Evolutionary conservation across 2,888 invertebrate species (phyloP).

Genomic region (Zonitis immaculata): DNA sequence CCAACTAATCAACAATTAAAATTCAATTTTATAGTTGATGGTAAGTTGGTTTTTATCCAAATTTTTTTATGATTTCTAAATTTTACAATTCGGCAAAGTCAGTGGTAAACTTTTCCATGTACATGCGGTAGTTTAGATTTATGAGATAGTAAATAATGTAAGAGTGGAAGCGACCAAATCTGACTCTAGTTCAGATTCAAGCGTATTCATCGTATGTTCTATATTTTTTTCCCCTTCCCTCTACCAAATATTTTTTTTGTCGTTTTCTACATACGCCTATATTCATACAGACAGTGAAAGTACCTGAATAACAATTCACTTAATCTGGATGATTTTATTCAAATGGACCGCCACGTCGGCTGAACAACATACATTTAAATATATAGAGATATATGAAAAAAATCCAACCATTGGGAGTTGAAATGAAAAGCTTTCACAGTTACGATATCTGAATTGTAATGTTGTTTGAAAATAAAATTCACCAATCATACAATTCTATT

Average conservation of each 20-base stretch:
- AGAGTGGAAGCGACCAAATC: constrained; percentile 30
- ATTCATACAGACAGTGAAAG: constrained; percentile 6
- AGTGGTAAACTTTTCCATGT: constrained; percentile 37
- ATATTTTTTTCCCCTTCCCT: too few relatives aligned
- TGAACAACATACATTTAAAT: constrained; percentile 1
- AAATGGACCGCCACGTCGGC: constrained; percentile 10
- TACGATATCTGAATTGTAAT: constrained; percentile 18
- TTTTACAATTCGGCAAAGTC: constrained; percentile 35
- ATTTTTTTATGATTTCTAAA: constrained; percentile 40
- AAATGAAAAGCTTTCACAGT: constrained; percentile 13
- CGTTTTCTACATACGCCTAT: background rate
- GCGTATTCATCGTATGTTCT: background rate
- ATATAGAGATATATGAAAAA: too few relatives aligned
- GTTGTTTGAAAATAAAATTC: constrained; percentile 2
- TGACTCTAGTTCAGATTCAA: constrained; percentile 8
- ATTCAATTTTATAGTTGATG: constrained; percentile 7
- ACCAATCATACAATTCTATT: background rate
- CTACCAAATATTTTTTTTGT: constrained; percentile 1
- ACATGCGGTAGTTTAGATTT: constrained; percentile 39
- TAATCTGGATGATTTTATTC: constrained; percentile 21
- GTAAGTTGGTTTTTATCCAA: constrained; percentile 24
- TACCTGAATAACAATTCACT: constrained; percentile 26
- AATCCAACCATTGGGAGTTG: constrained; percentile 9
- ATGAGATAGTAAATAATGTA: constrained; percentile 42
- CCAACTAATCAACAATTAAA: background rate